Evolutionary conservation across 1,140 invertebrate genomes (phyloP).

Genomic region (Cyclina sinensis): DNA sequence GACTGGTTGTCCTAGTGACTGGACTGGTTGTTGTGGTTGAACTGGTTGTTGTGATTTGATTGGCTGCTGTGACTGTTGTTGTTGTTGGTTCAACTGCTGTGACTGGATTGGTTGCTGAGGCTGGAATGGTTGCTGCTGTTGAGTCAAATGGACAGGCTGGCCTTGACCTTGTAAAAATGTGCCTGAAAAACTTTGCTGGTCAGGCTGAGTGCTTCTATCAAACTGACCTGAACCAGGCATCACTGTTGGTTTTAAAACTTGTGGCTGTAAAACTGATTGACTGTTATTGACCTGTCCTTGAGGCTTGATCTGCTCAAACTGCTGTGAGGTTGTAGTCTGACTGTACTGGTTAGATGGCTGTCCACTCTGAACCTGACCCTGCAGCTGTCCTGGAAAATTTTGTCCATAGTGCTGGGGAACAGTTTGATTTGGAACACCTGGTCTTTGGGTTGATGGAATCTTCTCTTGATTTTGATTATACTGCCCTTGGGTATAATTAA

Average conservation of each 20-base stretch:
- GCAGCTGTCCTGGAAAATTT: not conserved
- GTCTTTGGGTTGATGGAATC: conserved; percentile 3
- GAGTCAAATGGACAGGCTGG: conserved; percentile 21
- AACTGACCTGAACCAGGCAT: not conserved
- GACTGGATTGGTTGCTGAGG: conserved; percentile 14
- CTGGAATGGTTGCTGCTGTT: conserved; percentile 38
- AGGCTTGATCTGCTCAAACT: not conserved
- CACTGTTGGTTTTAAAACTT: conserved; percentile 42
- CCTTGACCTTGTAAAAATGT: conserved; percentile 41
- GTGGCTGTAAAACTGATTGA: conserved; percentile 43
- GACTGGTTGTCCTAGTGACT: conserved; percentile 28
- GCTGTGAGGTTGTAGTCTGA: not conserved
- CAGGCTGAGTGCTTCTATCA: not conserved
- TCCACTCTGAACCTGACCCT: not conserved
- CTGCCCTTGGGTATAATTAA: not conserved
- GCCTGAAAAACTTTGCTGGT: not conserved
- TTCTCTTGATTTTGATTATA: conserved; percentile 8
- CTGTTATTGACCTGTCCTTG: conserved; percentile 53
- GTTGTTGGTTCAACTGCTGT: conserved; percentile 23
- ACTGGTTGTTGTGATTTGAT: conserved; percentile 7
- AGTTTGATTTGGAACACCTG: conserved; percentile 18
- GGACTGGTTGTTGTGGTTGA: conserved; percentile 41
- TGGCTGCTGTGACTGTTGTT: conserved; percentile 23
- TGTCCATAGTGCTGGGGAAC: conserved; percentile 8
- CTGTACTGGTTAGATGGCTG: conserved; percentile 1